Base-by-base conservation (phyloP, 2,888 invertebrate genomes). In the Kryphioiulus occultus region DNA sequence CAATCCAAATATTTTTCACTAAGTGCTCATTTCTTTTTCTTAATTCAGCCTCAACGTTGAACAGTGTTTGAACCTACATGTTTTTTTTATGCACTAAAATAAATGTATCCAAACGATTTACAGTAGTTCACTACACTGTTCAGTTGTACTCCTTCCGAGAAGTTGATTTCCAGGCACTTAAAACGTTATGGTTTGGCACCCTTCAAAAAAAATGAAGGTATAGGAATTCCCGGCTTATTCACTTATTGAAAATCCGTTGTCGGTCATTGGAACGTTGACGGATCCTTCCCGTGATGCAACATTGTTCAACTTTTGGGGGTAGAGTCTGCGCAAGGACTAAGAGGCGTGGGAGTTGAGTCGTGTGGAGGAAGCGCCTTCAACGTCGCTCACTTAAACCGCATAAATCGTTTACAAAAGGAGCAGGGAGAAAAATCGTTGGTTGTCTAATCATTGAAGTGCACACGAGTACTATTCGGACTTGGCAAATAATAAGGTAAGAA, bases 401-500 rank as follows among this genome's bases (percentile, higher is more conserved):
- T 30, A 78, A 78, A 30, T 78, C 78, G 78, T 17, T 30, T 78
- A 78, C 30, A 78, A 78, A 78, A 78, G 78, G 78, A 12, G 17
- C 78, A 78, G 17, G 15, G 30, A 26, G 30, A 22, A 30, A 78
- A 78, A 78, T 4, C 78, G 30, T 78, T 30, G 78, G 30, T 78
- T 30, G 78, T 30, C 78, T 30, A 78, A 26, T 12, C 12, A 30
- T 78, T 1, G 30, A 78, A 12, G 30, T 30, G 15, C 30, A 9
- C 26, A 26, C 68, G 22, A 22, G n/a, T n/a, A 22, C 10, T 12
- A 26, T 3, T 30, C 30, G 78, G 78, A 78, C 78, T 78, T 78
- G 26, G 78, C 78, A 78, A 30, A 78, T 26, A 78, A 78, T 10
- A 30, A 78, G 78, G 78, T 78, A 78, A 78, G 78, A 78, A 35